Conservation (phyloP, 2,113 vertebrate species). For the Limnothrissa miodon region DNA sequence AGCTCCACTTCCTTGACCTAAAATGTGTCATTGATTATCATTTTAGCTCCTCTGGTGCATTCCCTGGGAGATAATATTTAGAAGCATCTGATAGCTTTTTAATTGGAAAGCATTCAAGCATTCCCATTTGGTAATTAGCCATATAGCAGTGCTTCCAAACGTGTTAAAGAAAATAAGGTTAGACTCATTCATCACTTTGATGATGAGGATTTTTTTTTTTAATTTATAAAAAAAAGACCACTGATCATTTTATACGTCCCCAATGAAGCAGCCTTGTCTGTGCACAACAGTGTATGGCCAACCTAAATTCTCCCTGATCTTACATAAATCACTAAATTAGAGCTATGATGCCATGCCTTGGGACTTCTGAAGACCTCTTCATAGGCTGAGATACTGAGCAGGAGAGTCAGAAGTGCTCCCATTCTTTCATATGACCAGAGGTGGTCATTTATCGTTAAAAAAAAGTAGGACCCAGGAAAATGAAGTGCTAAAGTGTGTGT, state of each 20-base stretch:
- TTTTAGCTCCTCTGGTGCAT: constrained; percentile 42
- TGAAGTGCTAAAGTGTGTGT: background rate
- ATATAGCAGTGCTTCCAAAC: constrained; percentile 42
- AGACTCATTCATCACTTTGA: constrained; percentile 52
- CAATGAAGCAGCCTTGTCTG: constrained; percentile 21
- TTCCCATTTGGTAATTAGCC: constrained; percentile 59
- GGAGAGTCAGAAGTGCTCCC: background rate
- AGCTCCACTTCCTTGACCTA: constrained; percentile 37
- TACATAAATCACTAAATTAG: constrained; percentile 14
- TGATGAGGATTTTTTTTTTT: constrained; percentile 22
- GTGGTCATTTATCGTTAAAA: background rate
- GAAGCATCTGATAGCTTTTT: constrained; percentile 62
- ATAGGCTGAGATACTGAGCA: background rate
- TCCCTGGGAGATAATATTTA: constrained; percentile 54
- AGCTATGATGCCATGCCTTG: background rate
- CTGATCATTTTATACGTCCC: background rate
- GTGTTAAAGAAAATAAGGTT: constrained; percentile 48
- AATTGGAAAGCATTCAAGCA: constrained; percentile 58
- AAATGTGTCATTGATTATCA: constrained; percentile 52
- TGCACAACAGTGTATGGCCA: constrained; percentile 16
- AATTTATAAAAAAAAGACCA: constrained; percentile 9
- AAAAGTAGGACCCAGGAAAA: background rate
- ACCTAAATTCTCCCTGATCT: constrained; percentile 29
- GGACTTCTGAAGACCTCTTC: background rate
- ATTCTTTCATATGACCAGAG: background rate